Conservation (phyloP, 2,113 vertebrate species). For the Garra rufa region DNA sequence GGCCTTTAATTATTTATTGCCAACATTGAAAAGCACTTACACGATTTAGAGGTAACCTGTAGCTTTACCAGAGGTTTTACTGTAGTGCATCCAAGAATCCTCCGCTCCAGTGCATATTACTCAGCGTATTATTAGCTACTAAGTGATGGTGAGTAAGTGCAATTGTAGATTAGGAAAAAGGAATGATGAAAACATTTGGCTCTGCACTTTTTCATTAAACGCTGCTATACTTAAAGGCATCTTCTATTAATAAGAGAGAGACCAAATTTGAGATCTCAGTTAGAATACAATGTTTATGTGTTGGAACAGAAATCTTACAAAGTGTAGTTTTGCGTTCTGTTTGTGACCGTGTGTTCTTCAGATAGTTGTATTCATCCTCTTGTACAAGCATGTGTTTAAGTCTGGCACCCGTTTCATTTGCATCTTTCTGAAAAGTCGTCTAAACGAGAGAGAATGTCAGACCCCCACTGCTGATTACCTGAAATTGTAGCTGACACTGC, state of each 20-base stretch:
- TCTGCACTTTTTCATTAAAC: conserved; percentile 43
- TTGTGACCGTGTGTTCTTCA: conserved; percentile 38
- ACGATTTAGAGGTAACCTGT: conserved; percentile 32
- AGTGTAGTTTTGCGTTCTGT: conserved; percentile 36
- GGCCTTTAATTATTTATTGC: conserved; percentile 49
- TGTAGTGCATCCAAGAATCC: conserved; percentile 16
- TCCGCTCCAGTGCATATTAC: not conserved
- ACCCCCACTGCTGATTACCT: conserved; percentile 36
- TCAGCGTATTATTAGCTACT: conserved; percentile 24
- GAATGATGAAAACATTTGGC: conserved; percentile 36
- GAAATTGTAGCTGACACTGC: conserved; percentile 40
- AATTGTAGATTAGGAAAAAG: conserved; percentile 42
- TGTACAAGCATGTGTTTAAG: conserved; percentile 55
- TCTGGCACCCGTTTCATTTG: conserved; percentile 51
- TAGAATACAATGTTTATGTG: conserved; percentile 33
- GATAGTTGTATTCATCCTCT: conserved; percentile 35
- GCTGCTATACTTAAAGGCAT: conserved; percentile 58
- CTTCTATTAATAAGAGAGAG: conserved; percentile 49
- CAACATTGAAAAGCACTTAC: conserved; percentile 39
- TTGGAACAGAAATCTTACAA: conserved; percentile 10
- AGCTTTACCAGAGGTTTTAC: conserved; percentile 42
- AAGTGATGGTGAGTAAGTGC: conserved; percentile 41
- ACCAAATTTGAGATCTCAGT: conserved; percentile 54
- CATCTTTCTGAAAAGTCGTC: conserved; percentile 24
- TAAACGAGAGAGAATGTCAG: conserved; percentile 35